Conservation (phyloP, 2,113 vertebrate species). For the Osmerus eperlanus region DNA sequence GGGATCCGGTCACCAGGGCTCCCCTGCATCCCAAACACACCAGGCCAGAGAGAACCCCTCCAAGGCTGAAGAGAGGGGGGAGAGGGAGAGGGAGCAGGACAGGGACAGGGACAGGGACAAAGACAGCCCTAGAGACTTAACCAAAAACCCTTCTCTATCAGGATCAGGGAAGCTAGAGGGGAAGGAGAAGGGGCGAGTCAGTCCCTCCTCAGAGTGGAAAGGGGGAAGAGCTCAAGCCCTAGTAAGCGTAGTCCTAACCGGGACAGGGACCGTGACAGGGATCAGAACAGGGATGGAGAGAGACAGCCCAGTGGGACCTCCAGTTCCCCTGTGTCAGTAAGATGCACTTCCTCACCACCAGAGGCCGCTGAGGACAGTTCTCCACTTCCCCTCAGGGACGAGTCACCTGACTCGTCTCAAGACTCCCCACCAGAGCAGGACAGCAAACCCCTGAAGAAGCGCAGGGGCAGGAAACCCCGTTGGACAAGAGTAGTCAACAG, state of each 20-base stretch:
- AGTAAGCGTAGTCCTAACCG: slow-evolving; percentile 67
- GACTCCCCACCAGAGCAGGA: slow-evolving; percentile 76
- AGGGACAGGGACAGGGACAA: slow-evolving; percentile 47
- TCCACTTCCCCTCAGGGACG: slow-evolving; percentile 62
- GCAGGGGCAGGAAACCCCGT: slow-evolving; percentile 86
- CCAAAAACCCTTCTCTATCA: slow-evolving; percentile 52
- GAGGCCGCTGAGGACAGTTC: slow-evolving; percentile 53
- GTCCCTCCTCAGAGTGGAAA: slow-evolving; percentile 49
- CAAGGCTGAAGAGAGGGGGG: slow-evolving; percentile 55
- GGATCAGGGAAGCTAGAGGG: slow-evolving; percentile 61
- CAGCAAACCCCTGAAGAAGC: slow-evolving; percentile 88
- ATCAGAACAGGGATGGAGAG: slow-evolving; percentile 1
- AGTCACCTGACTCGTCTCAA: slow-evolving; percentile 65
- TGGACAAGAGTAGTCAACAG: slow-evolving; percentile 85
- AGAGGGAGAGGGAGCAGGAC: background rate
- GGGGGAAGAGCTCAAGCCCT: slow-evolving; percentile 67
- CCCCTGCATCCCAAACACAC: slow-evolving; percentile 60
- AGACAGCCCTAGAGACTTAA: slow-evolving; percentile 67
- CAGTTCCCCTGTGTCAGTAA: slow-evolving; percentile 56
- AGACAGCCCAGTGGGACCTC: slow-evolving; percentile 34
- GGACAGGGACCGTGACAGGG: slow-evolving; percentile 48
- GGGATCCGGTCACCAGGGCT: slow-evolving; percentile 56
- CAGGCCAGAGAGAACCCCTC: slow-evolving; percentile 60
- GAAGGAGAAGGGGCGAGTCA: slow-evolving; percentile 62
- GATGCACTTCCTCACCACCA: slow-evolving; percentile 57